Percentiles rank a stretch among this genome's conserved stretches.
Evolutionary conservation across 2,113 vertebrate species (phyloP).

Genomic region (Xiphophorus maculatus): DNA sequence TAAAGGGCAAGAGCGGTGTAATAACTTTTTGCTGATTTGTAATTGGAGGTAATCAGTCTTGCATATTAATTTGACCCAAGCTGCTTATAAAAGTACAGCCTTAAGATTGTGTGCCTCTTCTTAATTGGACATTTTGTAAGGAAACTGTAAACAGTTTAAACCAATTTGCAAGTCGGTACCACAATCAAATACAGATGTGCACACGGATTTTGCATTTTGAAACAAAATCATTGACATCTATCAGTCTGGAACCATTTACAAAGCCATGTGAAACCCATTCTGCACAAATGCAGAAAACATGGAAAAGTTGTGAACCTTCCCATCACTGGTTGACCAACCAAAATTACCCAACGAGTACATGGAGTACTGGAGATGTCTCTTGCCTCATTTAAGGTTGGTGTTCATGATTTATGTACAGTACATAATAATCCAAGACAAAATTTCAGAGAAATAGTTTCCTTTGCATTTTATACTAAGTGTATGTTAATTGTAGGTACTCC

Average conservation of each 20-base stretch:
- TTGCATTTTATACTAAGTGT: background rate
- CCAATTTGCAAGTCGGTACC: background rate
- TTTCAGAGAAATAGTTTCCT: background rate
- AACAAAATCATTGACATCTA: background rate
- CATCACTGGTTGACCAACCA: too few relatives aligned
- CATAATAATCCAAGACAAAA: constrained; percentile 1
- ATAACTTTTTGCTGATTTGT: background rate
- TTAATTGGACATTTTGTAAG: background rate
- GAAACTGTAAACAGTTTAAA: background rate
- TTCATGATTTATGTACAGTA: constrained; percentile 5
- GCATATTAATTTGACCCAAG: background rate
- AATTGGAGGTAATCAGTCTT: background rate
- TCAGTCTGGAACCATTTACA: background rate
- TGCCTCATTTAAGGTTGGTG: background rate
- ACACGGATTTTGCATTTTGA: background rate
- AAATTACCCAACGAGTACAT: too few relatives aligned
- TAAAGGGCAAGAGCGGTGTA: background rate
- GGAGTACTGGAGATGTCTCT: too few relatives aligned
- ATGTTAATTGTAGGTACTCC: constrained; percentile 1
- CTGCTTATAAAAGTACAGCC: background rate
- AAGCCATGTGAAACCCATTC: background rate
- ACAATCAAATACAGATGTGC: background rate
- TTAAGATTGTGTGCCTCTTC: background rate
- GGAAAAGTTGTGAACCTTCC: background rate
- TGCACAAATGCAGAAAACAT: background rate